Base-by-base conservation (phyloP, 2,888 invertebrate genomes). In the Masnerella sp. region DNA sequence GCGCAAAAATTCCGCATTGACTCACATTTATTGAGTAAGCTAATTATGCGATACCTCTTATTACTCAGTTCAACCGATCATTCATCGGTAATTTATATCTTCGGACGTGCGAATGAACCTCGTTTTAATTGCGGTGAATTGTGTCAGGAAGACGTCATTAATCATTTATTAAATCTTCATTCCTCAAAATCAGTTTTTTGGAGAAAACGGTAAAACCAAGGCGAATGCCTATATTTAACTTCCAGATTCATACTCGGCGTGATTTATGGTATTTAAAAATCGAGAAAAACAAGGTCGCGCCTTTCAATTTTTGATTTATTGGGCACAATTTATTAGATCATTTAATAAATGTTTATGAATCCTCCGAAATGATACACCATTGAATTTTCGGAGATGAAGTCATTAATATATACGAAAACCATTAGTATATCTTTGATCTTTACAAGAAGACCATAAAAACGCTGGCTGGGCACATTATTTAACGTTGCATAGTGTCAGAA, bases 391-490 rank as follows among this genome's bases (percentile, higher is more conserved):
- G 17, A 30, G 5, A 47, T 22, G 5, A 4, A 14, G 15, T 36
- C 5, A 22, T 22, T 22, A 22, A 22, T 58, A 45, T 34, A 58
- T 45, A 36, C 17, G 15, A 45, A 28, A 11, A 7, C 45, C 22
- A 22, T 58, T 45, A 58, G 40, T 45, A 49, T 62, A 51, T 51
- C 42, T 42, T 5, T 22, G 34, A 51, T 62, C 42, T 51, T 22
- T 22, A 22, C n/a, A 8, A 62, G 42, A 61, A 14, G 28, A 67
- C 34, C n/a, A 25, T 32, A 51, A 67, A 47, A 42, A 54, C 14
- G 3, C n/a, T 65, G 9, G n/a, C 8, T 32, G 7, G 17, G 9
- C 32, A 68, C 36, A 68, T 59, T 68, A 43, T 68, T 65, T 40
- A 47, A 52, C 36, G 15, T 58, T 5, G 8, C 28, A 58, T 14